Percentiles rank a stretch among this genome's conserved stretches.
Evolutionary conservation across 2,797 vertebrate species (phyloP).

Genomic region (Distichodus sexfasciatus): DNA sequence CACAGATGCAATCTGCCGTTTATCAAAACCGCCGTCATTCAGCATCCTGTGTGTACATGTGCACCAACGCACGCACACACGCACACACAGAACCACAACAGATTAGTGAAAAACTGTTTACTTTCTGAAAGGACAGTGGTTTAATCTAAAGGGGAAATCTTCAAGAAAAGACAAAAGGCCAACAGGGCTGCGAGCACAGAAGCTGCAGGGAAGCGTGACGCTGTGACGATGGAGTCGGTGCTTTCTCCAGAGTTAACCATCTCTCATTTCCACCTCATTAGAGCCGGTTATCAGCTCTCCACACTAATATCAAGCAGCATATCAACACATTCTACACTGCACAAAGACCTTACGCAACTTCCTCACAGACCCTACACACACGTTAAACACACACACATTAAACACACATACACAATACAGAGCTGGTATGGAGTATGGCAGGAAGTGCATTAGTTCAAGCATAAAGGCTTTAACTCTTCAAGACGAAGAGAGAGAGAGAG

Average conservation of each 20-base stretch:
- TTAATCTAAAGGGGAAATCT: background rate
- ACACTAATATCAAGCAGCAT: background rate
- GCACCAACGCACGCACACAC: too few species aligned
- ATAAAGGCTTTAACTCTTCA: too few species aligned
- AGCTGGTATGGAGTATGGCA: background rate
- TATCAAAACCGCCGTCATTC: constrained; percentile 37
- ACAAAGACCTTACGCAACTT: background rate
- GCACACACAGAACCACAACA: background rate
- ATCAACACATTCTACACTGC: background rate
- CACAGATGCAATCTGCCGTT: constrained; percentile 24
- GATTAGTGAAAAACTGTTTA: background rate
- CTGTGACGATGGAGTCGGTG: constrained; percentile 14
- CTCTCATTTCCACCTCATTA: constrained; percentile 41
- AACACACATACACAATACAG: too few species aligned
- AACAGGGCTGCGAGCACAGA: background rate
- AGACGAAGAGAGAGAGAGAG: background rate
- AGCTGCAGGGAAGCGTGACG: background rate
- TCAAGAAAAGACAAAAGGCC: background rate
- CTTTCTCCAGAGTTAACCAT: constrained; percentile 18
- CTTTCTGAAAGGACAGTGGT: background rate
- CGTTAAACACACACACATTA: too few species aligned
- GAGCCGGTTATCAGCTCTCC: constrained; percentile 32
- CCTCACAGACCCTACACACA: background rate
- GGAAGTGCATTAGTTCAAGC: background rate
- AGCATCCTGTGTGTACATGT: constrained; percentile 24